Evolutionary conservation across 2,888 invertebrate genomes (phyloP), one percentile per base, ranked within the genome.

Genomic region (Germaria angustata): DNA sequence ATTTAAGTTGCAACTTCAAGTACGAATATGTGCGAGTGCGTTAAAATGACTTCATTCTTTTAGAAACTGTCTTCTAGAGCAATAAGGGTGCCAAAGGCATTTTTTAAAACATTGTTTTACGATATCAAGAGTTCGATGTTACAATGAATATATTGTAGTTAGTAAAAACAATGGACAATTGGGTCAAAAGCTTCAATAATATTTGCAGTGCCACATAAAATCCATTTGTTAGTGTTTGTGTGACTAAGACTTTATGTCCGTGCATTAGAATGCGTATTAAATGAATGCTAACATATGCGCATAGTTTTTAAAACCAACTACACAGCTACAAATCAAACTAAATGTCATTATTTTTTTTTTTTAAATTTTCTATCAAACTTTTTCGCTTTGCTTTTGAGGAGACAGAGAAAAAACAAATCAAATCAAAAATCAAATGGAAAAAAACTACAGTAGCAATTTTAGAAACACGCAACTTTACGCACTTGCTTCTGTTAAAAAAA

Each of bases 241-340:
- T 41, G 59, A 13, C 20, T 51, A 41, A 15, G 44, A 28, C 39
- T 75, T 11, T 59, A 55, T 55, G 39, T 53, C 9, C 49, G 11
- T 28, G 28, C 6, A 46, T 46, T 63, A 32, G 65, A 55, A 65
- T 57, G 44, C 34, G 44, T 71, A 72, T 66, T 71, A 66, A 77
- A 39, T 53, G 53, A 81, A 81, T 76, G 81, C 59, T 76, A 81
- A 81, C 71, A 61, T 81, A 81, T 81, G 81, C 76, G 81, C 81
- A 81, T 81, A 81, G 76, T 81, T 76, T 81, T 71, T 57, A 61
- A 28, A 51, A 11, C 59, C 51, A 76, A 66, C 76, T 71, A 65
- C 71, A 76, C 76, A 72, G 72, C 76, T 59, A 81, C 76, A 81
- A 81, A 81, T 81, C 81, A 81, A 81, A 81, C 71, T 51, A 76